Conservation (phyloP, 2,888 invertebrate genomes). For the Limnephilus lunatus region DNA sequence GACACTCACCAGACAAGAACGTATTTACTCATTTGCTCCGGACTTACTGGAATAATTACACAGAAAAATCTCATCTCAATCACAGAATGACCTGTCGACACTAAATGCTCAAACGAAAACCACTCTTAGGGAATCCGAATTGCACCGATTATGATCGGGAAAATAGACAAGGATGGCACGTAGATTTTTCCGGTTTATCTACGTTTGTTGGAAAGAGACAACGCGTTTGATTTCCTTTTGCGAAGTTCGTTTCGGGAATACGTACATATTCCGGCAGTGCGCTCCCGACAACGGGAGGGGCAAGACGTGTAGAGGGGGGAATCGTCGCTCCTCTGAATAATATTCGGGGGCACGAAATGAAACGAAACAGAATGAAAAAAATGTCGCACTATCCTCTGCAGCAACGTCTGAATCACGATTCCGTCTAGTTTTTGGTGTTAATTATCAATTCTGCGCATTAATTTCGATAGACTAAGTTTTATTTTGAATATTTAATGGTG, state of each 20-base stretch:
- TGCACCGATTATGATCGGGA: slow-evolving; percentile 36
- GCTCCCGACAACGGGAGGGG: slow-evolving; percentile 61
- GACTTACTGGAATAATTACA: not conserved
- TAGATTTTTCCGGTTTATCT: slow-evolving; percentile 24
- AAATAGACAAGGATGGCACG: slow-evolving; percentile 44
- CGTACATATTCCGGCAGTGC: slow-evolving; percentile 48
- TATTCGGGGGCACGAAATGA: slow-evolving; percentile 43
- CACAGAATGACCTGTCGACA: not conserved
- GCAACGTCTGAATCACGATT: not conserved
- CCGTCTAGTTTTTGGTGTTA: slow-evolving; percentile 26
- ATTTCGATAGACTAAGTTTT: not conserved
- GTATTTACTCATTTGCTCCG: not conserved
- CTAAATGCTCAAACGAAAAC: slow-evolving; percentile 3
- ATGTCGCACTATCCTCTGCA: not conserved
- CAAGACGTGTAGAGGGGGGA: slow-evolving; percentile 50
- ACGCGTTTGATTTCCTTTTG: slow-evolving; percentile 25
- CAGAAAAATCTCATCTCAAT: not conserved
- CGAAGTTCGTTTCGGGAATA: slow-evolving; percentile 36
- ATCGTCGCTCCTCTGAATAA: slow-evolving; percentile 44
- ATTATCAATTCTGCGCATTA: not conserved
- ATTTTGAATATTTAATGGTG: not conserved
- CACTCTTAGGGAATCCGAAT: slow-evolving; percentile 18
- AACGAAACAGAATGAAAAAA: slow-evolving; percentile 41
- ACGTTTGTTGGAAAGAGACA: slow-evolving; percentile 26
- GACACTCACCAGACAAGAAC: not conserved